Evolutionary conservation across 2,113 vertebrate species (phyloP).

Genomic region (Paracanthobrama guichenoti): DNA sequence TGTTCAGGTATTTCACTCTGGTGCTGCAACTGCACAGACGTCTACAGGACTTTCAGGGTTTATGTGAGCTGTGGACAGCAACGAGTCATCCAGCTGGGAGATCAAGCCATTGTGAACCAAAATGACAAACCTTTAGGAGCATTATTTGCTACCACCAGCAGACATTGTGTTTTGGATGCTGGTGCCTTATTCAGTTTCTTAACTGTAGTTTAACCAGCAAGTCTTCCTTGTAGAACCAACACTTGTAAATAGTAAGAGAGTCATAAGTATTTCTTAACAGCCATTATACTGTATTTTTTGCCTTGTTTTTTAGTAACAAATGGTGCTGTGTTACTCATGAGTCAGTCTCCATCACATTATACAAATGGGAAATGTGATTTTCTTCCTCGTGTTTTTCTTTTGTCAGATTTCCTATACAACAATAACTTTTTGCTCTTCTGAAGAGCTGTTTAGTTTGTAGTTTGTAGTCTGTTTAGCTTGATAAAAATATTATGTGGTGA

Average conservation of each 20-base stretch:
- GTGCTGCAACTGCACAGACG: no score
- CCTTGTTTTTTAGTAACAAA: background rate
- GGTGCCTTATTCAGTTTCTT: background rate
- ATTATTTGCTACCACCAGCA: background rate
- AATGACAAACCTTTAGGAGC: background rate
- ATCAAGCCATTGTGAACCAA: background rate
- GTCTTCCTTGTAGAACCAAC: background rate
- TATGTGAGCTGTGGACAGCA: background rate
- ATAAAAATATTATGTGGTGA: no score
- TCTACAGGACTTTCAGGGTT: background rate
- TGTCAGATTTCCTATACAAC: no score
- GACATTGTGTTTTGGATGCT: background rate
- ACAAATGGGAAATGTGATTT: background rate
- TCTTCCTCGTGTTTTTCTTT: no score
- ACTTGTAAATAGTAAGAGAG: background rate
- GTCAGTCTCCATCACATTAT: background rate
- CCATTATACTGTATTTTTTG: no score
- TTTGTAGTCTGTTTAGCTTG: no score
- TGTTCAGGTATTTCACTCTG: slow-evolving; percentile 30
- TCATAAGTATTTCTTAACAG: background rate
- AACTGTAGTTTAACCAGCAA: background rate
- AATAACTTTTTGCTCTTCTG: no score
- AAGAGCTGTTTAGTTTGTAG: no score
- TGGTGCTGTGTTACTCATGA: background rate
- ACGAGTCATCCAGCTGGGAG: background rate